Conservation (phyloP, 1,140 invertebrate genomes). For the Musca vetustissima region DNA sequence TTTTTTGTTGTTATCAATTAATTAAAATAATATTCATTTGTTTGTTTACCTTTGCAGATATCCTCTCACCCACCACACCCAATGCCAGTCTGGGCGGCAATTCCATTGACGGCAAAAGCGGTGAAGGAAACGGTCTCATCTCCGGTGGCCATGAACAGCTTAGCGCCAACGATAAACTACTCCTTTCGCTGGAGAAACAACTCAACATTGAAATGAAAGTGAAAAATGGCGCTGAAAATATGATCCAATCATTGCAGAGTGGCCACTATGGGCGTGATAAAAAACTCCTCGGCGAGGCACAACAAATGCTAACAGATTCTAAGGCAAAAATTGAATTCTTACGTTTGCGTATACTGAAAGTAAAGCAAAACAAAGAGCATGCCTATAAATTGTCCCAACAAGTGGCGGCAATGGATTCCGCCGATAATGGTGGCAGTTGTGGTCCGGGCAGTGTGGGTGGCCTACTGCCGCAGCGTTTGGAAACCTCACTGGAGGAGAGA, state of each 20-base stretch:
- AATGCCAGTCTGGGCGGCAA: constrained; percentile 17
- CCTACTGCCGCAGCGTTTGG: constrained; percentile 60
- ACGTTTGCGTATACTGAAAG: constrained; percentile 89
- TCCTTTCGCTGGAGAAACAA: constrained; percentile 89
- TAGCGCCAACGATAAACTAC: constrained; percentile 68
- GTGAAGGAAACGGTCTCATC: constrained; percentile 26
- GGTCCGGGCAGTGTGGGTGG: background rate
- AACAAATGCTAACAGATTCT: constrained; percentile 95
- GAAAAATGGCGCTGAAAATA: constrained; percentile 97
- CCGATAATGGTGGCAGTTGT: constrained; percentile 31
- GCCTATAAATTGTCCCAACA: constrained; percentile 42
- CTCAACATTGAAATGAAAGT: constrained; percentile 96
- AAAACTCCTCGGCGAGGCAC: constrained; percentile 91
- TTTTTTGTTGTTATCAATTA: too few relatives aligned
- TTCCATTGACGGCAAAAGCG: constrained; percentile 30
- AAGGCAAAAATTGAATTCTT: constrained; percentile 97
- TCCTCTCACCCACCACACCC: constrained; percentile 32
- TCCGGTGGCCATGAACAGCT: constrained; percentile 56
- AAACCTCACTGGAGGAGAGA: constrained; percentile 84
- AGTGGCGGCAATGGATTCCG: constrained; percentile 33
- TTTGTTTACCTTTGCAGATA: constrained; percentile 18
- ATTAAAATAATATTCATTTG: too few relatives aligned
- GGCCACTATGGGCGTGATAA: constrained; percentile 85
- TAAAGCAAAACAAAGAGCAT: constrained; percentile 63
- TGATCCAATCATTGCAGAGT: constrained; percentile 90